Conservation (phyloP, 2,113 vertebrate species). For the Amphilophus citrinellus region DNA sequence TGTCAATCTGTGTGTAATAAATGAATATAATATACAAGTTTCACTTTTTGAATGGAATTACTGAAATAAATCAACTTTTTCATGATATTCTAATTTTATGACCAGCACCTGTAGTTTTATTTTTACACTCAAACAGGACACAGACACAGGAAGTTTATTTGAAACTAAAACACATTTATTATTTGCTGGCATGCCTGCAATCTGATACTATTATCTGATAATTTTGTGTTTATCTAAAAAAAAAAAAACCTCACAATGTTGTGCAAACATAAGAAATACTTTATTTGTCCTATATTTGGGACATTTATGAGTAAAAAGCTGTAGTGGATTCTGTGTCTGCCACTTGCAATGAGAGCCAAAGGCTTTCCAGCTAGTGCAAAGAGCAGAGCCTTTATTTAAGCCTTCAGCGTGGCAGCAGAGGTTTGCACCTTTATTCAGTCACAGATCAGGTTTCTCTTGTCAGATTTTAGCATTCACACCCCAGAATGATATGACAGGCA, state of each 20-base stretch:
- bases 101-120: not conserved
- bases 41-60: too few species aligned
- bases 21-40: too few species aligned
- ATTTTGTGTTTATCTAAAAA: not conserved
- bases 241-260: too few species aligned
- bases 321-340: not conserved
- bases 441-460: slow-evolving; percentile 35
- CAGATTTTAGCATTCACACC: slow-evolving; percentile 41
- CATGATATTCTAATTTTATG: too few species aligned
- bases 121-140: not conserved
- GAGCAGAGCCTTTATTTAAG: slow-evolving; percentile 12
- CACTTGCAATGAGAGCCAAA: slow-evolving; percentile 24
- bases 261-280: not conserved
- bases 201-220: not conserved
- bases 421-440: slow-evolving; percentile 8
- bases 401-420: not conserved
- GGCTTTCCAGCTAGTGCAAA: not conserved
- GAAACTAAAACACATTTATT: not conserved
- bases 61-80: too few species aligned
- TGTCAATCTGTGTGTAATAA: too few species aligned
- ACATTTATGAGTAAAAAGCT: not conserved
- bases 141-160: not conserved
- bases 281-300: not conserved
- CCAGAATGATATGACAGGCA: slow-evolving; percentile 7
- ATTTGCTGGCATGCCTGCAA: not conserved